Base-by-base conservation (phyloP, 2,797 vertebrate genomes). In the Bovichtus diacanthus region DNA sequence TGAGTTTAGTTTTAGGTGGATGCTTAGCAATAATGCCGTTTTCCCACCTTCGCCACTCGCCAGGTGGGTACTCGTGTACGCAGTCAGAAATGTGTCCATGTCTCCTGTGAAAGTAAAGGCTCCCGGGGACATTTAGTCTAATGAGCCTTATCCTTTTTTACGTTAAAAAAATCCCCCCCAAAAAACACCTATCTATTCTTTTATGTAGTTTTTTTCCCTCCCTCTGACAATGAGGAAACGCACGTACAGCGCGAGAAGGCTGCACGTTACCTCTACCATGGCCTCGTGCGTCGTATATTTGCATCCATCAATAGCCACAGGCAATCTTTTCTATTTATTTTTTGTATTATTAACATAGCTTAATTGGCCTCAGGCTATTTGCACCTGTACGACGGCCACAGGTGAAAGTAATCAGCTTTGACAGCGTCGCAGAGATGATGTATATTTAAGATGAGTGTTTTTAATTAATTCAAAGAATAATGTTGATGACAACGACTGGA, bases 261-360 rank as follows among this genome's bases (percentile, higher is more conserved):
- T 51, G 25, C 39, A 34, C 1, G 34, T 34, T 9, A 27, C 50
- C 50, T 27, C 23, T 16, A 16, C 23, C 15, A n/a, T 23, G 50
- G n/a, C 27, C 75, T 59, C 74, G 58, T 63, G 82, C 54, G 39
- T 38, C 18, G 41, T 29, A 9, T 60, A 8, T 74, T 18, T n/a
- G 13, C n/a, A n/a, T 66, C 53, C 23, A 11, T 27, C 25, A 59
- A 21, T 1, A 49, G 25, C 49, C 27, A 55, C 55, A 19, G 58
- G 21, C 29, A 6, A 2, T 49, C 51, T 31, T 51, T 13, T 43
- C 39, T 59, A n/a, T n/a, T n/a, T n/a, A n/a, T n/a, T n/a, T n/a
- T n/a, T n/a, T n/a, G n/a, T n/a, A n/a, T 49, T 15, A 49, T 65
- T 9, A 19, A 23, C 25, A 60, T 38, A 58, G 29, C n/a, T 15